These are phyloP conservation scores for Ramphastos sulfuratus DNA, from an alignment of 2,113 vertebrate genomes.

Conservation along the genomic window DNA sequence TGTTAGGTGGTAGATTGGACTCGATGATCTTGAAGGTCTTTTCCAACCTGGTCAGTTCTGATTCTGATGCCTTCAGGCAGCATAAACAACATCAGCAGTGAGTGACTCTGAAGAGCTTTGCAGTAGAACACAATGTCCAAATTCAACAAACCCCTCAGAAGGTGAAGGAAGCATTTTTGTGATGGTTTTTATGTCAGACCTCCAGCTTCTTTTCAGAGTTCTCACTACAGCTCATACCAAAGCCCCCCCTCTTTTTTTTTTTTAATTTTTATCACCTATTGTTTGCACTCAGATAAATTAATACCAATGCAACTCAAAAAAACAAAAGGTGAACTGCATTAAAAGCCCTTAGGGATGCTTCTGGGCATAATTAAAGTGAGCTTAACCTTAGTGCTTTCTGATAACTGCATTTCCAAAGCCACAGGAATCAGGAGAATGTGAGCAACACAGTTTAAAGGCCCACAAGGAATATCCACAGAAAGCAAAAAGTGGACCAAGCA, in stretches of 20 bases:
- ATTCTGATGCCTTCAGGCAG: rapidly evolving
- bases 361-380: not conserved
- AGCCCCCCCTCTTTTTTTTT: too few relatives aligned
- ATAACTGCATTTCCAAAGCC: not conserved
- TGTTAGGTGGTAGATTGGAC: too few relatives aligned
- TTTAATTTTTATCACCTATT: not conserved
- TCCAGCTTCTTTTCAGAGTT: not conserved
- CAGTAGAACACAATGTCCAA: not conserved
- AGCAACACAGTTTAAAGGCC: not conserved
- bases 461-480: not conserved
- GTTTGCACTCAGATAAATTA: not conserved
- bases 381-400: not conserved
- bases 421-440: not conserved
- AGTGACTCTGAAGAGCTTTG: not conserved
- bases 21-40: too few relatives aligned
- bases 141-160: not conserved
- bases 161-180: not conserved
- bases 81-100: not conserved
- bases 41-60: too few relatives aligned
- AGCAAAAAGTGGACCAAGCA: not conserved
- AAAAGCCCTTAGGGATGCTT: not conserved
- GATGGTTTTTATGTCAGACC: not conserved
- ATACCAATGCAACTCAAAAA: not conserved
- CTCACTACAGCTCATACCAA: not conserved
- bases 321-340: not conserved